A percentile compares a stretch with the other conserved stretches of the same genome.
These are phyloP conservation scores for Orchestia grillus DNA, from an alignment of 1,140 invertebrate genomes.

Conservation along the genomic window DNA sequence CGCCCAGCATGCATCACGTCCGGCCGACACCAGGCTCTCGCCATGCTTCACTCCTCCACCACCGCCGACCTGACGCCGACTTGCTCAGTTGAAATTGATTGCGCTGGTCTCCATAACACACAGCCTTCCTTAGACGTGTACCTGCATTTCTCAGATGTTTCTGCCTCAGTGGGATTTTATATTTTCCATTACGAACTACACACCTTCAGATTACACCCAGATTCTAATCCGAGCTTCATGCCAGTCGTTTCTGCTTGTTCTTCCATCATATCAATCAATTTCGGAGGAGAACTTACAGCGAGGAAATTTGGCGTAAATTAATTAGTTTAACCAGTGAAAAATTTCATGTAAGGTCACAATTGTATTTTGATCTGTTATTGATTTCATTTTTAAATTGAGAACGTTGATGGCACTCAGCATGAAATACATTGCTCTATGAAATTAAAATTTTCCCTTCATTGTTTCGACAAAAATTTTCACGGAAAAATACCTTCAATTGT, in stretches of 20 bases:
- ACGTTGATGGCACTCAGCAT: background rate
- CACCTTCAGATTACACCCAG: background rate
- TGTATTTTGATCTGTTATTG: background rate
- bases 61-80: background rate
- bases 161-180: too few relatives aligned
- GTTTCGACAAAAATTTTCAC: background rate
- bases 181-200: background rate
- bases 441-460: background rate
- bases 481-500: background rate
- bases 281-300: background rate
- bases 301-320: background rate
- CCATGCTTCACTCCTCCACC: background rate
- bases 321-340: background rate
- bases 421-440: background rate
- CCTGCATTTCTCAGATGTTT: too few relatives aligned
- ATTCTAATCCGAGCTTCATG: background rate
- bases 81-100: background rate
- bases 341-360: background rate
- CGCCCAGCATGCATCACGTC: background rate
- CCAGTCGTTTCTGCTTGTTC: background rate
- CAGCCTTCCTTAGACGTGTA: background rate
- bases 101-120: background rate
- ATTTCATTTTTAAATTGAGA: background rate
- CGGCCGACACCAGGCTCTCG: background rate
- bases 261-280: background rate